Evolutionary conservation across 2,113 vertebrate genomes (phyloP), one percentile per base, ranked within the genome.

Genomic region (Nyctereutes procyonoides): DNA sequence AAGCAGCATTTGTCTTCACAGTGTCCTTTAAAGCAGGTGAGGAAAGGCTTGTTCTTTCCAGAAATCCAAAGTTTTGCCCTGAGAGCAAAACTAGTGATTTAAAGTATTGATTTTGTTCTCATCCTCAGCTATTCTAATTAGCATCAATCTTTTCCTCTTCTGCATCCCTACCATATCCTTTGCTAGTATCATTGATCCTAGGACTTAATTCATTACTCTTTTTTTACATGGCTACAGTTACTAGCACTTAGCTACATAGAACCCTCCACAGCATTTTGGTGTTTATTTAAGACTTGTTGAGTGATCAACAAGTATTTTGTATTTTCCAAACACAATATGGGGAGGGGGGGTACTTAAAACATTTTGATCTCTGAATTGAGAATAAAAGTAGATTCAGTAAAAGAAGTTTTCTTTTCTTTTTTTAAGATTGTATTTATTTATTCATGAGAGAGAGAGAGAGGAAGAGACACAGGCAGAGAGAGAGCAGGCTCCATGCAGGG

Each of bases 331-430:
- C 48, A 38, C 24, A 89, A 15, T 67, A 77, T 77, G 26, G 43
- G 69, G 32, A 1, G 5, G 1, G 14, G 1, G 24, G 63, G 26
- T 92, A 65, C 1, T 10, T 82, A 95, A 88, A 96, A 95, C 56
- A n/a, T 94, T 81, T 56, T 74, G 14, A 48, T 90, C 6, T 88
- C 48, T 89, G 32, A 89, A 55, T 84, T 82, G 8, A 95, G 8
- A 91, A 93, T 90, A 69, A 94, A 92, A 96, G 8, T 73, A 88
- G 73, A 88, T 69, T 69, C 51, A 80, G 8, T 74, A 88, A 43
- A 43, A 43, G 43, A 43, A 43, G 43, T 43, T 43, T 43, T 43
- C 43, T 43, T 7, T 43, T 43, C 43, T 43, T 43, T 43, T 43
- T 43, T 43, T 43, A 43, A 43, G 43, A 43, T 43, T 43, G 43